Conservation (phyloP, 2,113 vertebrate species). For the Gadus macrocephalus region DNA sequence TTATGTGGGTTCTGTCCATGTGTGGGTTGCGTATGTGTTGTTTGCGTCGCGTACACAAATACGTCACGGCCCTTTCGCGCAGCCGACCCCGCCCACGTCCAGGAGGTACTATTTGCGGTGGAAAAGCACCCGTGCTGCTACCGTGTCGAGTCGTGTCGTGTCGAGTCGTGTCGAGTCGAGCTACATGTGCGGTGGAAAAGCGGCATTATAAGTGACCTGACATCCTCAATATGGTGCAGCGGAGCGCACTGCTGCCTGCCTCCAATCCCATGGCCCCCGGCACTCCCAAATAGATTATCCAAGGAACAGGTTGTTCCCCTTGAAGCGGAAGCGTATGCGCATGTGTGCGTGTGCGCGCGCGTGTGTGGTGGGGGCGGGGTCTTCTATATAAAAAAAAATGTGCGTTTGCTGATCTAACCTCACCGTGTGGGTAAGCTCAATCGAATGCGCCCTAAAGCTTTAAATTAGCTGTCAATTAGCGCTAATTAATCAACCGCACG, state of each 20-base stretch:
- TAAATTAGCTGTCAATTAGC: slow-evolving; percentile 99
- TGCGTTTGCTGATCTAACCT: slow-evolving; percentile 72
- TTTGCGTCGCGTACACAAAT: no score
- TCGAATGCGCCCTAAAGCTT: slow-evolving; percentile 85
- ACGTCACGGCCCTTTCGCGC: no score
- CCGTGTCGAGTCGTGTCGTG: no score
- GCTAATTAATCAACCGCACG: slow-evolving; percentile 98
- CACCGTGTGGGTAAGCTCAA: slow-evolving; percentile 84
- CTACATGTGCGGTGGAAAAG: no score
- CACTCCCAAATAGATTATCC: slow-evolving; percentile 38
- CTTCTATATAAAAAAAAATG: slow-evolving; percentile 37
- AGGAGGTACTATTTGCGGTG: no score
- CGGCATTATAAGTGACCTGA: slow-evolving; percentile 48
- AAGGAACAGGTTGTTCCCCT: slow-evolving; percentile 41
- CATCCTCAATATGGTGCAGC: slow-evolving; percentile 48
- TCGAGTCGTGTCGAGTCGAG: no score
- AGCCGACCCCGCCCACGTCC: no score
- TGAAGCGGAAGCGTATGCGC: slow-evolving; percentile 42
- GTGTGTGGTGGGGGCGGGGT: neutral
- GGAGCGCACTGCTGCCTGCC: slow-evolving; percentile 35
- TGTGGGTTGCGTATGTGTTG: no score
- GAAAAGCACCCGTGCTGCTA: no score
- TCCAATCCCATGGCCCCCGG: slow-evolving; percentile 53
- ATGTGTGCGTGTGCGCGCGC: slow-evolving; percentile 41
- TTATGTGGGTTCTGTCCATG: no score